Percentiles rank a stretch among this genome's conserved stretches.
phyloP scores from a whole-genome alignment of 1,140 invertebrate genomes.

The Mylabris phalerata region DNA sequence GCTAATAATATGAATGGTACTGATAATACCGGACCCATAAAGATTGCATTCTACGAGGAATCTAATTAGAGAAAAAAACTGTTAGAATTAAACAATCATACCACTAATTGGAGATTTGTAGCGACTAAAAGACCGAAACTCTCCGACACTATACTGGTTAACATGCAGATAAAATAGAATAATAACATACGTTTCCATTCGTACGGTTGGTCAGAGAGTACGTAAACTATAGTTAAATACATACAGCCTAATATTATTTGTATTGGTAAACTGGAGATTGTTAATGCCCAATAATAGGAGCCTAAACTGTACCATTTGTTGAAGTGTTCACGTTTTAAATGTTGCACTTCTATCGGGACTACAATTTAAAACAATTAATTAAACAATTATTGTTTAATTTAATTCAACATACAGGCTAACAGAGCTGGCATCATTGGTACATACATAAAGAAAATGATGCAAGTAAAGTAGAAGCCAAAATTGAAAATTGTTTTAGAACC shows the following conservation, averaged over 20 bases:
- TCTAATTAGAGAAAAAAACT: not conserved
- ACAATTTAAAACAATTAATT: slow-evolving; percentile 27
- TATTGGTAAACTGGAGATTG: slow-evolving; percentile 62
- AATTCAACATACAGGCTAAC: slow-evolving; percentile 56
- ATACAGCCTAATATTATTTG: slow-evolving; percentile 68
- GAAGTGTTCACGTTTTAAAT: slow-evolving; percentile 84
- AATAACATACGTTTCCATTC: slow-evolving; percentile 65
- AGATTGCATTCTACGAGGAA: slow-evolving; percentile 66
- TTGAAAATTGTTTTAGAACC: slow-evolving; percentile 74
- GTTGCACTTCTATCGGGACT: slow-evolving; percentile 84
- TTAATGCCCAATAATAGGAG: slow-evolving; percentile 82
- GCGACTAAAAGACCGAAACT: slow-evolving; percentile 66
- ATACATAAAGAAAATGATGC: slow-evolving; percentile 69
- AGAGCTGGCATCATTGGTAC: slow-evolving; percentile 73
- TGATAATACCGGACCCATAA: slow-evolving; percentile 64
- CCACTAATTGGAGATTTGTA: slow-evolving; percentile 62
- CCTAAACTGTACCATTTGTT: slow-evolving; percentile 91
- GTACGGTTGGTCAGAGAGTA: slow-evolving; percentile 79
- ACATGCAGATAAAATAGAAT: slow-evolving; percentile 59
- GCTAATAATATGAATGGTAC: slow-evolving; percentile 71
- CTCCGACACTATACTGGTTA: slow-evolving; percentile 67
- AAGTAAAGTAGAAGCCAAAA: slow-evolving; percentile 74
- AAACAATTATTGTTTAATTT: not conserved
- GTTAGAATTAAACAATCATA: slow-evolving; percentile 34
- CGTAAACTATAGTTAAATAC: slow-evolving; percentile 76